phyloP scores from a whole-genome alignment of 2,113 vertebrate species.

The Strix uralensis region DNA sequence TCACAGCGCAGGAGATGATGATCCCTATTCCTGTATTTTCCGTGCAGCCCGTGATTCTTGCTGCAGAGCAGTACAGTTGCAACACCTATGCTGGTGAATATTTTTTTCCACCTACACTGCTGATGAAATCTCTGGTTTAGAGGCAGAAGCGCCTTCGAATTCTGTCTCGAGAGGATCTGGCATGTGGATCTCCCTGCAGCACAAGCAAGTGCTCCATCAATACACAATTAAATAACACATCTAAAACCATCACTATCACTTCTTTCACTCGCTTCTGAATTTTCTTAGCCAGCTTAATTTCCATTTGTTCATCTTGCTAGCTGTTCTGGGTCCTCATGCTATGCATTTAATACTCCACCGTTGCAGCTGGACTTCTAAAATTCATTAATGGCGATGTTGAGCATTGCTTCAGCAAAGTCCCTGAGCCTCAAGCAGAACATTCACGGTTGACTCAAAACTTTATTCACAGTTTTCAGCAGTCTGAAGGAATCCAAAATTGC shows the following conservation, averaged over 20 bases:
- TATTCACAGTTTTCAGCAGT: neutral
- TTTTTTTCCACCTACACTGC: neutral
- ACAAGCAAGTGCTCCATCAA: neutral
- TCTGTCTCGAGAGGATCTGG: fast-evolving
- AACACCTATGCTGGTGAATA: neutral
- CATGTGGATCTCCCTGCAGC: neutral
- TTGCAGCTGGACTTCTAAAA: neutral
- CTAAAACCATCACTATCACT: neutral
- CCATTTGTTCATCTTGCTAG: neutral
- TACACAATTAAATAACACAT: neutral
- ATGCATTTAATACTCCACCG: neutral
- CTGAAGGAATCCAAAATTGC: neutral
- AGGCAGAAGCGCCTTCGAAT: fast-evolving
- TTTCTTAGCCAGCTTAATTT: neutral
- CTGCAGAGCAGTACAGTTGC: neutral
- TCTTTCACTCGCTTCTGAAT: neutral
- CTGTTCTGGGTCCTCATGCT: neutral
- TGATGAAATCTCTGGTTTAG: neutral
- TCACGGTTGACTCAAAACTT: neutral
- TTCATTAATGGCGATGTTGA: fast-evolving
- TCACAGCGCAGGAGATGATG: neutral
- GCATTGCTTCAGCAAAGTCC: neutral
- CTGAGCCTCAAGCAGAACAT: neutral
- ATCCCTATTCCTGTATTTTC: neutral
- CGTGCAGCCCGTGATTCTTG: neutral